Conservation (phyloP, 2,113 vertebrate genomes). For the Erinaceus europaeus region DNA sequence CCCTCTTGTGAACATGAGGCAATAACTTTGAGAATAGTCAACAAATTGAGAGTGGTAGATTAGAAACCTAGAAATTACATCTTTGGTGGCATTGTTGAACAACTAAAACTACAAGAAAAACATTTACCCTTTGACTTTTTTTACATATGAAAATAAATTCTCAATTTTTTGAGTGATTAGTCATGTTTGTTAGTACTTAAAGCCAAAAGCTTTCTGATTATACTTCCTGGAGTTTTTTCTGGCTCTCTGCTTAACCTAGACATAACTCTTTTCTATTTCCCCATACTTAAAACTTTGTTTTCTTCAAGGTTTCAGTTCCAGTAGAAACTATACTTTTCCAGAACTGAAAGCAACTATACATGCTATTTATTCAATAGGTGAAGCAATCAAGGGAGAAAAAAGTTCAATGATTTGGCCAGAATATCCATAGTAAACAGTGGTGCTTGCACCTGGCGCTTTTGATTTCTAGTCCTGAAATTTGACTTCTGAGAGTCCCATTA, state of each 20-base stretch:
- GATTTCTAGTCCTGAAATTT: background rate
- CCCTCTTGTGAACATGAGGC: background rate
- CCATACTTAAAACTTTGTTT: background rate
- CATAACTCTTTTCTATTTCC: background rate
- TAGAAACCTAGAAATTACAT: background rate
- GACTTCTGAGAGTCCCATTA: background rate
- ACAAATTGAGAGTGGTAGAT: background rate
- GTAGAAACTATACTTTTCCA: background rate
- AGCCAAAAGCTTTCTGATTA: background rate
- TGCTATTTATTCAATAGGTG: background rate
- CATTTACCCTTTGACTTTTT: background rate
- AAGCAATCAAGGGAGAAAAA: background rate
- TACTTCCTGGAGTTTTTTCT: background rate
- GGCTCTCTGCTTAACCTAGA: background rate
- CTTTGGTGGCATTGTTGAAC: background rate
- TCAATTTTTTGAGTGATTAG: constrained; percentile 14
- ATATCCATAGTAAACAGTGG: background rate
- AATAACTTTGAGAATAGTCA: background rate
- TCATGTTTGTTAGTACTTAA: constrained; percentile 1
- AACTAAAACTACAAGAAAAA: background rate
- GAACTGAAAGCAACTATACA: background rate
- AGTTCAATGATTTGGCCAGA: background rate
- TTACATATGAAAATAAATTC: constrained; percentile 2
- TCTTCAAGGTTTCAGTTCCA: background rate
- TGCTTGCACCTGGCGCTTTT: background rate